Percentiles rank a stretch among this genome's conserved stretches.
Evolutionary conservation across 1,140 invertebrate species (phyloP).

Genomic region (Brachionus rotundiformis): DNA sequence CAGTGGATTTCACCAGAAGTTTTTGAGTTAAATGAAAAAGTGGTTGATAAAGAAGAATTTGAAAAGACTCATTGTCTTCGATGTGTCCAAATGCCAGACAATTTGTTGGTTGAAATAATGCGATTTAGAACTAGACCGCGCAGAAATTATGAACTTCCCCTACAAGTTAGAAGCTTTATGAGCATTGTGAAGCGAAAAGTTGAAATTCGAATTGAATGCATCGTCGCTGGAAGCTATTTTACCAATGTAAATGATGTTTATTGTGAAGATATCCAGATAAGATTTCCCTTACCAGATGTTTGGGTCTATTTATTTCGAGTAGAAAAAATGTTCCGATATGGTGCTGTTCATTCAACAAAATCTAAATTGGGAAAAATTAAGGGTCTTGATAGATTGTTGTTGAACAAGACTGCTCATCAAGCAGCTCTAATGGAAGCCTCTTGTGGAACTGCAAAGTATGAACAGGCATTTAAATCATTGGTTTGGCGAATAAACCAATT

Average conservation of each 20-base stretch:
- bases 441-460: constrained; percentile 96
- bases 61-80: constrained; percentile 85
- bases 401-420: constrained; percentile 73
- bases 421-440: constrained; percentile 94
- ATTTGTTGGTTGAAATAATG: constrained; percentile 84
- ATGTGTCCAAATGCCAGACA: constrained; percentile 91
- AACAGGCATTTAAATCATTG: constrained; percentile 92
- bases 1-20: constrained; percentile 90
- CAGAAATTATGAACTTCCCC: constrained; percentile 90
- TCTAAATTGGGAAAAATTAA: constrained; percentile 73
- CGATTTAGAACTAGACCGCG: constrained; percentile 92
- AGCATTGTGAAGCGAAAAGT: constrained; percentile 68
- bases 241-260: constrained; percentile 58
- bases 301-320: constrained; percentile 98
- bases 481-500: constrained; percentile 95
- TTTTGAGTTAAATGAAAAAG: constrained; percentile 84
- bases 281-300: constrained; percentile 95
- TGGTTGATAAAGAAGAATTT: constrained; percentile 87
- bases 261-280: constrained; percentile 93
- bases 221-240: constrained; percentile 26
- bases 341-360: constrained; percentile 95
- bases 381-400: constrained; percentile 88
- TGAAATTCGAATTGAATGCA: constrained; percentile 69
- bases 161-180: constrained; percentile 74
- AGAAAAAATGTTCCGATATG: constrained; percentile 96